Evolutionary conservation across 2,797 vertebrate genomes (phyloP).

Genomic region (Pygocentrus nattereri): DNA sequence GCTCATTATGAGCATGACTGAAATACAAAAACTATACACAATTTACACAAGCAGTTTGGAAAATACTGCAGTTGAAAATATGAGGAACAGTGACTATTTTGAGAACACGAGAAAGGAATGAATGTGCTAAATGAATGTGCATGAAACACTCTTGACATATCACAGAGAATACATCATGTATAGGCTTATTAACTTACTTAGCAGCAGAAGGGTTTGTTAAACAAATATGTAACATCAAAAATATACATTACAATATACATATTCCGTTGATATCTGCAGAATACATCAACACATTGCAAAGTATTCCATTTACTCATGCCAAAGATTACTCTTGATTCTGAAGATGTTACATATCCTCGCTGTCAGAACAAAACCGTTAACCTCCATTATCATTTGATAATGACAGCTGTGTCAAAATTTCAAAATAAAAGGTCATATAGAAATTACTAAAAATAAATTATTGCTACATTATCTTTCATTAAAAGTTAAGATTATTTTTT

Average conservation of each 20-base stretch:
- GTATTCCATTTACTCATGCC: too few species aligned
- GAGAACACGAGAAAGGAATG: not conserved
- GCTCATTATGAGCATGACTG: not conserved
- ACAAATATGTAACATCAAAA: not conserved
- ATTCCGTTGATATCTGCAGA: not conserved
- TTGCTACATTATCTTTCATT: not conserved
- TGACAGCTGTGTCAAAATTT: too few species aligned
- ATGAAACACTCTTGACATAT: not conserved
- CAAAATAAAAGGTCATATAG: too few species aligned
- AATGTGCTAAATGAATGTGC: not conserved
- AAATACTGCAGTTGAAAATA: conserved; percentile 15
- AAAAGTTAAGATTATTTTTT: too few species aligned
- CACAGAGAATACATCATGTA: conserved; percentile 5
- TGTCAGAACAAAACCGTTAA: too few species aligned
- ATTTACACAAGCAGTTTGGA: conserved; percentile 8
- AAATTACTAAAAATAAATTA: too few species aligned
- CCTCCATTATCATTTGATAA: too few species aligned
- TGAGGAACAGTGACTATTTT: not conserved
- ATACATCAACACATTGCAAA: too few species aligned
- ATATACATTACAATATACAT: not conserved
- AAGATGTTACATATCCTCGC: too few species aligned
- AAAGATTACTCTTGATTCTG: too few species aligned
- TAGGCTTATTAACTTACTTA: not conserved
- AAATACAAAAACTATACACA: not conserved
- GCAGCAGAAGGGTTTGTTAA: not conserved